Base-by-base conservation (phyloP, 1,140 invertebrate species). In the Phymorhynchus buccinoides region DNA sequence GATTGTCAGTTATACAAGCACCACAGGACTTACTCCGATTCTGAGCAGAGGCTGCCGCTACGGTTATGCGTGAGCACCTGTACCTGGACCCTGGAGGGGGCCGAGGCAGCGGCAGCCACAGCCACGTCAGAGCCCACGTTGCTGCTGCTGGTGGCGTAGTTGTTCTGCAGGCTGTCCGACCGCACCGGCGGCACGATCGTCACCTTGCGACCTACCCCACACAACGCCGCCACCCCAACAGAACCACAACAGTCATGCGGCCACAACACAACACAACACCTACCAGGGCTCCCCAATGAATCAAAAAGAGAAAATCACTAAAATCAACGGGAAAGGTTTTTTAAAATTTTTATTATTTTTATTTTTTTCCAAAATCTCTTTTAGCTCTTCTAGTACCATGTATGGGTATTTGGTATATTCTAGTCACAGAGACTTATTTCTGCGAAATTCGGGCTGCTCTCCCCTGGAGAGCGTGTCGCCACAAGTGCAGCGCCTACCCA, bases 61-160 rank as follows among this genome's bases (percentile, higher is more conserved):
- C 91, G 91, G 84, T 91, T 91, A 86, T 92, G 91, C 80, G 91
- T 91, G 73, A 92, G 87, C 32, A 92, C 90, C 87, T 91, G 91
- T 22, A 92, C 90, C 82, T 87, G 56, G 2, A 83, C 66, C 12
- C 62, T 56, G 32, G 39, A 18, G 6, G 80, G 68, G 16, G 81
- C 37, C n/a, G n/a, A n/a, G n/a, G n/a, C n/a, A n/a, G n/a, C n/a
- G n/a, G n/a, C n/a, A n/a, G n/a, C n/a, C n/a, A n/a, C n/a, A n/a
- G 37, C 81, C 37, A 71, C 62, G 18, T 83, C 81, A 42, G 81
- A 83, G 6, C 77, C 80, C 41, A 87, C 82, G 79, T 82, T 86
- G 83, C 82, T 89, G 86, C 85, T 87, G 62, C 79, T 85, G 75
- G 42, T 83, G 48, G 83, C 78, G 35, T 88, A 88, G 84, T 90